Conservation (phyloP, 2,113 vertebrate species). For the Tiliqua scincoides region DNA sequence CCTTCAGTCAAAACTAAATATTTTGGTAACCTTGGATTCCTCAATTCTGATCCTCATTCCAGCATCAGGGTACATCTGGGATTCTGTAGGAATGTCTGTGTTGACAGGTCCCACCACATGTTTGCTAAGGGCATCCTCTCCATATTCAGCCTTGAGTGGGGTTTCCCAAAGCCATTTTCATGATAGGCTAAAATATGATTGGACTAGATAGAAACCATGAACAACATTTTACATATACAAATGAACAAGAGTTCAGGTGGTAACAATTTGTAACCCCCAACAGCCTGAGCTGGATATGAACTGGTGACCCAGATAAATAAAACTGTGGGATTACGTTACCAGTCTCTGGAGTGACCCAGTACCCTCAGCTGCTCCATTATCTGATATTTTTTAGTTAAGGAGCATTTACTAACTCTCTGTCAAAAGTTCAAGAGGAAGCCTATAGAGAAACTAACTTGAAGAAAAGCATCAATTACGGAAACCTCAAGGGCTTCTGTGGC, state of each 20-base stretch:
- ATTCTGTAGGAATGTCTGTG: background rate
- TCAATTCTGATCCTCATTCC: background rate
- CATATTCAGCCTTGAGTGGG: background rate
- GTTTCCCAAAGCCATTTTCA: background rate
- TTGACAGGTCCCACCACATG: background rate
- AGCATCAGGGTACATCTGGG: background rate
- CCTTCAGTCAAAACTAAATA: slow-evolving; percentile 7
- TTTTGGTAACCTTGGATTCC: slow-evolving; percentile 26
- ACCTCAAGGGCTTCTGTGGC: background rate
- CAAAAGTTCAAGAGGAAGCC: background rate
- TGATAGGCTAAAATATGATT: background rate
- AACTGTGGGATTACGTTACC: background rate
- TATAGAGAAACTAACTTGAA: background rate
- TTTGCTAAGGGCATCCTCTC: background rate
- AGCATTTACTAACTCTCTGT: background rate
- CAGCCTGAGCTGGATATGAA: background rate
- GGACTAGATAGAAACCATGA: background rate
- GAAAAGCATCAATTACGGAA: background rate
- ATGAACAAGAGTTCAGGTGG: background rate
- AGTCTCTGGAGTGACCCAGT: background rate
- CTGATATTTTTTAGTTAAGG: background rate
- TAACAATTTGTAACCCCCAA: slow-evolving; percentile 5
- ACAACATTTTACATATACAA: background rate
- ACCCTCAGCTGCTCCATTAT: background rate
- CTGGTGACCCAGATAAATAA: background rate